Base-by-base conservation (phyloP, 2,113 vertebrate species). In the Panthera tigris region DNA sequence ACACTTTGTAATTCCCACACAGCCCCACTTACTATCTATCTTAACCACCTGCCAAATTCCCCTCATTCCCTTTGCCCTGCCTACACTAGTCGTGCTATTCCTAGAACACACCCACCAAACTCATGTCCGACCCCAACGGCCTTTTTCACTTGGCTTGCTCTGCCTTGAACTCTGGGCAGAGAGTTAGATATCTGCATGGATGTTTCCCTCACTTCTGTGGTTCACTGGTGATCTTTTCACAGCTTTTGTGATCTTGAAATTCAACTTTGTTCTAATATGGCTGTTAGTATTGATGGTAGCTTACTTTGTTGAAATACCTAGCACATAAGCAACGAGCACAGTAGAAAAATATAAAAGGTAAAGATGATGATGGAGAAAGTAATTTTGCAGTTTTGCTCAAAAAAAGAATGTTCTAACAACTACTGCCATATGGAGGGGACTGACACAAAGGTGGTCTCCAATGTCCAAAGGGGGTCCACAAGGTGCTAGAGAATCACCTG, bases 111-210 rank as follows among this genome's bases (percentile, higher is more conserved):
- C 0, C 14, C 31, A 31, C 69, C 31, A 68, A 39, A 71, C 4
- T 65, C n/a, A 57, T 0, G 9, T 13, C 7, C 4, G 39, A 5
- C 61, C 65, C 14, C 39, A 15, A 0, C 1, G 8, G 7, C 5
- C 15, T 76, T 57, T 78, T 79, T 21, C 23, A 5, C 11, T 81
- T 91, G n/a, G 23, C 63, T 85, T 94, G 48, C 45, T 73, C 21
- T 61, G 27, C 14, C 41, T 74, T 16, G n/a, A 65, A 5, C 19
- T 92, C 19, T 48, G 41, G 7, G 50, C 41, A 79, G 45, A 81
- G n/a, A 78, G 61, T 31, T 41, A 76, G 36, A 55, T 27, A 84
- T 52, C 18, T 39, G 39, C 33, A 50, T n/a, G 16, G 4, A 57
- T n/a, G 18, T 2, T 19, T 55, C 31, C 14, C 31, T 63, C 25